Evolutionary conservation across 2,113 vertebrate genomes (phyloP).

Genomic region (Podarcis cretensis): DNA sequence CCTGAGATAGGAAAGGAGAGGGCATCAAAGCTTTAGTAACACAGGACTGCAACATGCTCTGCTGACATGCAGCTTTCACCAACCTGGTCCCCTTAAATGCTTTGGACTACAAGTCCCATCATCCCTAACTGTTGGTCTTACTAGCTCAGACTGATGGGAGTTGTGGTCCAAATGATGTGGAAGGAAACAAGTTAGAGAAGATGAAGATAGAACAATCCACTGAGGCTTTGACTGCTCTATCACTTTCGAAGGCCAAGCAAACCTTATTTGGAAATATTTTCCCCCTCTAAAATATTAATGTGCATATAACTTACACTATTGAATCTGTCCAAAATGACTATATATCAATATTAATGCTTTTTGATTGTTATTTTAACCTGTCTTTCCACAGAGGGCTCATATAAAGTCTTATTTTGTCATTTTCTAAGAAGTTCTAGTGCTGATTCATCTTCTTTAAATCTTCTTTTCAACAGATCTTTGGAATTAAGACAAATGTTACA

Average conservation of each 20-base stretch:
- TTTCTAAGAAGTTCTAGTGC: slow-evolving; percentile 38
- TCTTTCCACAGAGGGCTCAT: slow-evolving; percentile 45
- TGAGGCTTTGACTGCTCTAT: too few species aligned
- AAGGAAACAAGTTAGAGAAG: too few species aligned
- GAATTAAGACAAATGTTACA: slow-evolving; percentile 64
- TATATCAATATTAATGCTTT: slow-evolving; percentile 14
- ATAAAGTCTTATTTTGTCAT: slow-evolving; percentile 42
- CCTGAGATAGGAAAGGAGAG: background rate
- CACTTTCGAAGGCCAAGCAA: slow-evolving; percentile 3
- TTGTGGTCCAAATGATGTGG: too few species aligned
- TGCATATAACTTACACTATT: background rate
- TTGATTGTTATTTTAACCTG: slow-evolving; percentile 30
- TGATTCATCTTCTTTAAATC: slow-evolving; percentile 52
- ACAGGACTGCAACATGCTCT: too few species aligned
- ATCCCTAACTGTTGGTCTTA: too few species aligned
- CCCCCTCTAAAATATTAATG: slow-evolving; percentile 24
- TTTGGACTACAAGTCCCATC: too few species aligned
- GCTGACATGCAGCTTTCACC: too few species aligned
- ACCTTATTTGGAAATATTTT: slow-evolving; percentile 37
- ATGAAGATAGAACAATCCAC: background rate
- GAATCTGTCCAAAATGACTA: slow-evolving; percentile 11
- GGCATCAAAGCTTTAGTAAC: background rate
- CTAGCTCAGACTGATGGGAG: too few species aligned
- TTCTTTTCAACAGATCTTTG: slow-evolving; percentile 53
- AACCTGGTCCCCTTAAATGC: too few species aligned